Evolutionary conservation across 2,113 vertebrate species (phyloP), one percentile per base, ranked within the genome.

Genomic region (Albula goreensis): DNA sequence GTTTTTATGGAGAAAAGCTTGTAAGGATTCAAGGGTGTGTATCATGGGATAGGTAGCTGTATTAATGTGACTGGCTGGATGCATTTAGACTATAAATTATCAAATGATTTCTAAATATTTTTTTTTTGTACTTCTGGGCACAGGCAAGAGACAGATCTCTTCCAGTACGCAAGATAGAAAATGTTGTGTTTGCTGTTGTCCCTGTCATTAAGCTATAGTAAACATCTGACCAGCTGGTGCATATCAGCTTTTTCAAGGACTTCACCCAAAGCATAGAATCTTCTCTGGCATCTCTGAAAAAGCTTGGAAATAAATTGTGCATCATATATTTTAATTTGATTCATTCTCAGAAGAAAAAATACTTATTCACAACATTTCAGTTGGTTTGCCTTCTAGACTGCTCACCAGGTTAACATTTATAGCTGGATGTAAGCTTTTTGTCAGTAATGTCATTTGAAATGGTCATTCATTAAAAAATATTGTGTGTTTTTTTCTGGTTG

Each of bases 381-480:
- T 52, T 56, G 10, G 50, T 85, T 13, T 48, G 25, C 9, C 5
- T 41, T 41, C 15, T 25, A 4, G 78, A 10, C 70, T 56, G 31
- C 9, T 82, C 56, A 53, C 31, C 51, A 82, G 19, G 53, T 56
- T 56, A 41, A 31, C 81, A 50, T 15, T 57, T 13, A 25, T 31
- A 12, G 25, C 81, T 57, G 11, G 50, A 19, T 10, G 25, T 15
- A 82, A 60, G n/a, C 79, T 80, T 4, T 77, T 13, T 15, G 12
- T 50, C 48, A 80, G 79, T 80, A 80, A 19, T 80, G 48, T n/a
- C n/a, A n/a, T 82, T 82, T 82, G 48, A 80, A 31, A 50, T 85
- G 11, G 88, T 88, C 56, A 88, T 89, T 89, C 82, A 88, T 87
- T 88, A 88, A 13, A 60, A 22, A 49, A 83, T 86, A 77, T 89